Conservation (phyloP, 2,113 vertebrate species). For the Cyanoderma ruficeps region DNA sequence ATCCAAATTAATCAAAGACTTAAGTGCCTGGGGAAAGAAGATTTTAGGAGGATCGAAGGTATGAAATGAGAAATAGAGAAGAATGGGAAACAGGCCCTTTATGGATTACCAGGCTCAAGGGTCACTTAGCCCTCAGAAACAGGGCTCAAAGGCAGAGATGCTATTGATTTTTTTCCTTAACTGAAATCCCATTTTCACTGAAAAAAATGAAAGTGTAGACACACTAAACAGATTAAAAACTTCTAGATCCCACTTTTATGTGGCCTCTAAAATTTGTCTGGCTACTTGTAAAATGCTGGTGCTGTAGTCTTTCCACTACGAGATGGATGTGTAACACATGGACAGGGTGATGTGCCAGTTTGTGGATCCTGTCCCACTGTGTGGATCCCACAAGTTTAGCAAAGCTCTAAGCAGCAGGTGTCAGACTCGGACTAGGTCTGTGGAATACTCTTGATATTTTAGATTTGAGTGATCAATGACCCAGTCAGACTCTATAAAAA, state of each 20-base stretch:
- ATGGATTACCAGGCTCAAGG: neutral
- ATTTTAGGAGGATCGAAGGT: conserved; percentile 18
- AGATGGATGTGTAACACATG: neutral
- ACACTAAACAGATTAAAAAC: neutral
- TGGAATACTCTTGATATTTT: neutral
- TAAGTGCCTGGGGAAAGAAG: neutral
- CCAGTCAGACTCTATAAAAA: neutral
- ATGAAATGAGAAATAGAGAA: neutral
- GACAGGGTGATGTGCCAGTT: fast-evolving
- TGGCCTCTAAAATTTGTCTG: neutral
- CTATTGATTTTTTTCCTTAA: conserved; percentile 27
- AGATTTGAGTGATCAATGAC: too few species aligned
- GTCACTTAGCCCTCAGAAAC: neutral
- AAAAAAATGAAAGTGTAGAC: conserved; percentile 7
- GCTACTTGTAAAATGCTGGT: neutral
- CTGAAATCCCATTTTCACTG: neutral
- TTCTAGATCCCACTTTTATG: neutral
- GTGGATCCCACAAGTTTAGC: neutral
- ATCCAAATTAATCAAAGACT: neutral
- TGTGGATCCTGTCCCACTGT: neutral
- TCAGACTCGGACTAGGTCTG: neutral
- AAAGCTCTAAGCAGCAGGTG: neutral
- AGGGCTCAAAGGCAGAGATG: neutral
- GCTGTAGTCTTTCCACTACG: fast-evolving
- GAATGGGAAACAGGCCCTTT: neutral